These are phyloP conservation scores for Sycophaga agraensis DNA, from an alignment of 1,140 invertebrate species.

Conservation along the genomic window DNA sequence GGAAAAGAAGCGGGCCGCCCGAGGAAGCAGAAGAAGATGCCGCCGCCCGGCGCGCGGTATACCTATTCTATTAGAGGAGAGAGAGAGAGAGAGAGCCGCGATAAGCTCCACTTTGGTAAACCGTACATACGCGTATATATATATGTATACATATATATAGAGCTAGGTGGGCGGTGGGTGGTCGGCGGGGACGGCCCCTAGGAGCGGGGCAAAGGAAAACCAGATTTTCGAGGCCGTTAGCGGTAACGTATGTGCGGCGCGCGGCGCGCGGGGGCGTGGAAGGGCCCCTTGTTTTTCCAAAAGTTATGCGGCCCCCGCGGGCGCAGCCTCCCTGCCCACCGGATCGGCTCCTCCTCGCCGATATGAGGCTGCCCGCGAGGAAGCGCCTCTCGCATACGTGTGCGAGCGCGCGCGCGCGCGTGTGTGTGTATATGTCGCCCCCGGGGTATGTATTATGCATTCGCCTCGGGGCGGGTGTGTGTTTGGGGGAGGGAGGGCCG, in stretches of 20 bases:
- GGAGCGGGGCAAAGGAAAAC: constrained; percentile 12
- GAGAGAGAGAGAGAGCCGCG: constrained; percentile 29
- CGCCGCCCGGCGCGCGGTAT: constrained; percentile 15
- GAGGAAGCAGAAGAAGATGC: constrained; percentile 27
- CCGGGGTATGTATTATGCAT: too few species aligned
- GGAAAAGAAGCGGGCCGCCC: constrained; percentile 17
- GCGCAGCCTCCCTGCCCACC: too few species aligned
- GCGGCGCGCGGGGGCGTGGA: neutral
- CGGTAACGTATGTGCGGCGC: neutral
- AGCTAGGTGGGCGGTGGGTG: neutral
- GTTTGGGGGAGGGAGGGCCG: too few species aligned
- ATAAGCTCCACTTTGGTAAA: constrained; percentile 49
- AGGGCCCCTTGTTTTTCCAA: constrained; percentile 10
- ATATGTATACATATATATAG: neutral
- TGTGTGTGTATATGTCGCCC: neutral
- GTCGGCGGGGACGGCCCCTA: neutral
- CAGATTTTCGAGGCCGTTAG: constrained; percentile 28
- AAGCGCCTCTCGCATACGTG: too few species aligned
- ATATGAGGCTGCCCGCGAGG: too few species aligned
- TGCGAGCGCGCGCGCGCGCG: neutral
- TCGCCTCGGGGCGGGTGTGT: too few species aligned
- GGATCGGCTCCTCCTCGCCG: too few species aligned
- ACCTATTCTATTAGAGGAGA: constrained; percentile 43
- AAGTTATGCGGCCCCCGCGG: constrained; percentile 11
- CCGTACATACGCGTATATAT: constrained; percentile 17